These are phyloP conservation scores for Novumbra hubbsi DNA, from an alignment of 2,797 vertebrate genomes.

Conservation along the genomic window DNA sequence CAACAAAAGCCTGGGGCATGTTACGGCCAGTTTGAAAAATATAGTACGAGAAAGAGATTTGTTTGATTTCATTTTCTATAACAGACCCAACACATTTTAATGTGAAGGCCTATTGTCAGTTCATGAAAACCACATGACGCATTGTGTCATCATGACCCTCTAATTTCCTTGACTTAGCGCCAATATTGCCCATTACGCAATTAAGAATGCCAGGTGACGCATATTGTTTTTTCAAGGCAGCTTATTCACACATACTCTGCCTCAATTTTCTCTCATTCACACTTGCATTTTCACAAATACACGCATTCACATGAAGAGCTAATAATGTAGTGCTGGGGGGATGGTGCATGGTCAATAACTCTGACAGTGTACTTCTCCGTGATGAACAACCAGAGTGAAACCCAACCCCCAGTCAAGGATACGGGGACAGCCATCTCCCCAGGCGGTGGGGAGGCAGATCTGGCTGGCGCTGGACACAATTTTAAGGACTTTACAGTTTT, in stretches of 20 bases:
- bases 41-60: not conserved
- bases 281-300: slow-evolving; percentile 9
- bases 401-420: slow-evolving; percentile 24
- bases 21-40: not conserved
- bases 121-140: slow-evolving; percentile 22
- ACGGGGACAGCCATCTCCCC: slow-evolving; percentile 16
- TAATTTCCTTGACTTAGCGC: slow-evolving; percentile 5
- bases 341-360: slow-evolving; percentile 16
- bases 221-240: slow-evolving; percentile 36
- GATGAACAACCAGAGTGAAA: slow-evolving; percentile 22
- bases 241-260: slow-evolving; percentile 10
- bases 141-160: slow-evolving; percentile 27
- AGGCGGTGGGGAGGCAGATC: slow-evolving; percentile 15
- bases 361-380: slow-evolving; percentile 40
- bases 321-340: slow-evolving; percentile 15
- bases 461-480: not conserved
- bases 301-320: slow-evolving; percentile 4
- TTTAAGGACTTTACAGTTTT: not conserved
- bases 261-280: slow-evolving; percentile 6
- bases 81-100: not conserved
- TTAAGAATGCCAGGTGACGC: slow-evolving; percentile 31
- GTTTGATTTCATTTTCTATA: slow-evolving; percentile 29
- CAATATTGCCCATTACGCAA: slow-evolving; percentile 50
- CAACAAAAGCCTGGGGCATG: not conserved
- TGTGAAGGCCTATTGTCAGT: slow-evolving; percentile 23